These are phyloP conservation scores for Acanthococcus lagerstroemiae DNA, from an alignment of 2,888 invertebrate genomes.

Conservation along the genomic window DNA sequence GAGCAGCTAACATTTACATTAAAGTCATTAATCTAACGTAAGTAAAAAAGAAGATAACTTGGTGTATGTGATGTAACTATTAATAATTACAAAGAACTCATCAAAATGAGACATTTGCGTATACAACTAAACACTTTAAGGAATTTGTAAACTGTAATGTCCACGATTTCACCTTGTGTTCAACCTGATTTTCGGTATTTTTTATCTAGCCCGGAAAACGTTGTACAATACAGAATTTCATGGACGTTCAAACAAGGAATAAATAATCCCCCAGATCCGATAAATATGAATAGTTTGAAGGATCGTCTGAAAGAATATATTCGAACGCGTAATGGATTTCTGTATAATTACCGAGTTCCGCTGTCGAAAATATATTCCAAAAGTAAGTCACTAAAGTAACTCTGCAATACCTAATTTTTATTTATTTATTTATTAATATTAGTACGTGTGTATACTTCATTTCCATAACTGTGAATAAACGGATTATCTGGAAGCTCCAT, in stretches of 20 bases:
- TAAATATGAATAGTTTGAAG: constrained; percentile 45
- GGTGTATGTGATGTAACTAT: too few species aligned
- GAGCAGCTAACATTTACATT: constrained; percentile 48
- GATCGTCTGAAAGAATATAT: constrained; percentile 47
- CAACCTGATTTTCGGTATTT: neutral
- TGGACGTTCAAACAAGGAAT: constrained; percentile 51
- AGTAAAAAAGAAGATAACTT: too few species aligned
- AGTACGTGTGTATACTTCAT: too few species aligned
- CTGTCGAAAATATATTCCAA: constrained; percentile 48
- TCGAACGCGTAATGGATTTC: constrained; percentile 46
- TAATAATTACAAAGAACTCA: too few species aligned
- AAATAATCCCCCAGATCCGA: constrained; percentile 45
- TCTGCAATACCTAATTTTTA: too few species aligned
- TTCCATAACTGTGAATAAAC: too few species aligned
- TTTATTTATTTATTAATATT: too few species aligned
- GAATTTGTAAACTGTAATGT: too few species aligned
- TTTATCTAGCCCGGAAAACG: constrained; percentile 47
- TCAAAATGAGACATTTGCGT: too few species aligned
- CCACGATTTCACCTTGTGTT: neutral
- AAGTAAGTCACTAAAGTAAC: constrained; percentile 36
- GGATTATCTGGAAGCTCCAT: too few species aligned
- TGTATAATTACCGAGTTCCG: constrained; percentile 44
- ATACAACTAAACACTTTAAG: too few species aligned
- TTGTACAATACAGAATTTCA: constrained; percentile 54
- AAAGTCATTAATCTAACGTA: constrained; percentile 55